Base-by-base conservation (phyloP, 2,797 vertebrate species). In the Myoxocephalus aenaeus region DNA sequence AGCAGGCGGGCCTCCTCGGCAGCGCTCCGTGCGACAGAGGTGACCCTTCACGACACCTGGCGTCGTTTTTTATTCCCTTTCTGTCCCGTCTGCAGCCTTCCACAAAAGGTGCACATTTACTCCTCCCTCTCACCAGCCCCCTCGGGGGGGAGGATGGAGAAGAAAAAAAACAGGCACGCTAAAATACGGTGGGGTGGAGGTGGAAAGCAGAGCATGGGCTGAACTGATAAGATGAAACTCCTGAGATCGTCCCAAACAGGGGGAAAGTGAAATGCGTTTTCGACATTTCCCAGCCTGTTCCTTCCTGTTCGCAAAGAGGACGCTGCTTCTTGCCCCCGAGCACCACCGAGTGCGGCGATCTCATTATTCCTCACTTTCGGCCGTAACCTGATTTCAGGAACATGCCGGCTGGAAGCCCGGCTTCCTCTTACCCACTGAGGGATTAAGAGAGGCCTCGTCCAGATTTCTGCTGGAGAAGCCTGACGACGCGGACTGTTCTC, bases 1-100 rank as follows among this genome's bases (percentile, higher is more conserved):
- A 86, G 90, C 82, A 86, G 82, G 89, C 68, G 83, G 83, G 75
- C 69, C 40, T 62, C 63, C 65, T 74, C 57, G 42, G 44, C 48
- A 70, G 42, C 9, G 36, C 79, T 67, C 67, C 63, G 50, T 77
- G 59, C 80, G 81, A 82, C 86, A 83, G 82, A 80, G 70, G 64
- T 77, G 85, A 89, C 83, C 85, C 75, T 32, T 78, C 42, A 0
- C 66, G 53, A 50, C 80, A 64, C 51, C 68, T 69, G 51, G 62
- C 65, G 46, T 70, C 44, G 40, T 38, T 74, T 80, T 34, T 71
- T 76, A 63, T 10, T 38, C 68, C 83, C 79, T 74, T 69, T 64
- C 32, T 32, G 58, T 80, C n/a, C 57, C 48, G 79, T 65, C 73
- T 64, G 51, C 48, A 32, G 53, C 46, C n/a, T 54, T 81, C 27